Evolutionary conservation across 2,113 vertebrate genomes (phyloP).

Genomic region (Pleuronectes platessa): DNA sequence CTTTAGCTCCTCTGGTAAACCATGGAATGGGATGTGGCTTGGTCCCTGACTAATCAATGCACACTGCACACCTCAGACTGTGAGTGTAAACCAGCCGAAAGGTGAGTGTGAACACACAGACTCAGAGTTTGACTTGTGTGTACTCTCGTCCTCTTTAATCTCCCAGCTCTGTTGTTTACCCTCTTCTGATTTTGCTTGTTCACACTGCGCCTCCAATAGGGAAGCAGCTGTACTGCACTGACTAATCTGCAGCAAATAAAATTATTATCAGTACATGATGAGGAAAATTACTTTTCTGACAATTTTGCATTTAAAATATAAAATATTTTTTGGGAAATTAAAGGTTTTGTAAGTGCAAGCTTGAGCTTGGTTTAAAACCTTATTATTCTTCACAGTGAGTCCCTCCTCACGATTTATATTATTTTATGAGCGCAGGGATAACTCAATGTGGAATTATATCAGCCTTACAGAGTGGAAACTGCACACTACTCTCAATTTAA

Average conservation of each 20-base stretch:
- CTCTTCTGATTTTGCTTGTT: slow-evolving; percentile 47
- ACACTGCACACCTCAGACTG: background rate
- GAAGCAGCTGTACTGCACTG: slow-evolving; percentile 43
- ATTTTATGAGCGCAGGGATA: background rate
- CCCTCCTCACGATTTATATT: background rate
- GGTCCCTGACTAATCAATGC: slow-evolving; percentile 33
- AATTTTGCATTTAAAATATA: too few relatives aligned
- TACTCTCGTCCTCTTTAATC: slow-evolving; percentile 5
- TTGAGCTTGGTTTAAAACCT: background rate
- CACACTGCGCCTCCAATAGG: slow-evolving; percentile 68
- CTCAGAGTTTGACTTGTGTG: background rate
- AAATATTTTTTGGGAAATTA: background rate
- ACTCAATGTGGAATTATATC: background rate
- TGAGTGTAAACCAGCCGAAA: background rate
- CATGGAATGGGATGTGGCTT: background rate
- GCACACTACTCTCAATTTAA: background rate
- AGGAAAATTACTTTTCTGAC: too few relatives aligned
- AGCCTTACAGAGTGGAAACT: background rate
- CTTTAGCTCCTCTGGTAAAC: slow-evolving; percentile 20
- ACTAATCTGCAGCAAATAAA: background rate
- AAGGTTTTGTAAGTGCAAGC: background rate
- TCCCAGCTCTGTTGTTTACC: slow-evolving; percentile 5
- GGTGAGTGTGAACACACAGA: slow-evolving; percentile 27
- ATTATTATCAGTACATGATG: too few relatives aligned
- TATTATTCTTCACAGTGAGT: background rate